A percentile compares a stretch with the other conserved stretches of the same genome.
phyloP scores from a whole-genome alignment of 2,888 invertebrate genomes.

The Mystacides longicornis region DNA sequence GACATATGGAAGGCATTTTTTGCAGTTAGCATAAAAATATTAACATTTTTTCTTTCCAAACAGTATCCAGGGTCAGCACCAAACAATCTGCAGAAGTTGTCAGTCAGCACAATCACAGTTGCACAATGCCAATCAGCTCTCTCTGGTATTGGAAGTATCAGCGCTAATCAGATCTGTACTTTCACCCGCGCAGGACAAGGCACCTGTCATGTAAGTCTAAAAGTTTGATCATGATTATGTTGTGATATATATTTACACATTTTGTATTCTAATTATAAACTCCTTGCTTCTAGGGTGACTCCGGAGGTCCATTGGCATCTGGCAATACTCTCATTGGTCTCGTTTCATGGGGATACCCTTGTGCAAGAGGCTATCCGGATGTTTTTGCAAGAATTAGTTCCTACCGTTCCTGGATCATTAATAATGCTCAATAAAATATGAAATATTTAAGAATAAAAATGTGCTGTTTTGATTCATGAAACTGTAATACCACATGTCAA shows the following conservation, averaged over 20 bases:
- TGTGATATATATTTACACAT: too few relatives aligned
- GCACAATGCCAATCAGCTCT: constrained; percentile 11
- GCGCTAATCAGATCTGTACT: constrained; percentile 50
- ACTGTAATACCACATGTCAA: too few relatives aligned
- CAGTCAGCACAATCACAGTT: constrained; percentile 33
- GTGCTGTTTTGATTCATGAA: too few relatives aligned
- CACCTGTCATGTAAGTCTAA: constrained; percentile 55
- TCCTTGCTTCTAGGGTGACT: constrained; percentile 41
- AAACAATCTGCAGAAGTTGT: constrained; percentile 48
- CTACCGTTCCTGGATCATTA: constrained; percentile 41
- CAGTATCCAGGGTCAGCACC: constrained; percentile 52
- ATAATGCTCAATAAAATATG: constrained; percentile 6
- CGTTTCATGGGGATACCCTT: constrained; percentile 50
- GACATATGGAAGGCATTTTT: too few relatives aligned
- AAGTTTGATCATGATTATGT: too few relatives aligned
- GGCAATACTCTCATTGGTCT: constrained; percentile 39
- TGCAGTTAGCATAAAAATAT: too few relatives aligned
- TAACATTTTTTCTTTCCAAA: background rate
- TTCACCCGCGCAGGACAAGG: constrained; percentile 52
- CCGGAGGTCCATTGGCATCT: constrained; percentile 46
- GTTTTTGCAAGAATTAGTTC: constrained; percentile 45
- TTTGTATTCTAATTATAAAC: too few relatives aligned
- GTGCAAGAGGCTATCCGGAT: constrained; percentile 48
- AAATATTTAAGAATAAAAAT: too few relatives aligned
- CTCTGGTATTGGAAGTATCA: constrained; percentile 38